Percentiles rank a stretch among this genome's conserved stretches.
Evolutionary conservation across 2,797 vertebrate species (phyloP).

Genomic region (Sebastes aleutianus): DNA sequence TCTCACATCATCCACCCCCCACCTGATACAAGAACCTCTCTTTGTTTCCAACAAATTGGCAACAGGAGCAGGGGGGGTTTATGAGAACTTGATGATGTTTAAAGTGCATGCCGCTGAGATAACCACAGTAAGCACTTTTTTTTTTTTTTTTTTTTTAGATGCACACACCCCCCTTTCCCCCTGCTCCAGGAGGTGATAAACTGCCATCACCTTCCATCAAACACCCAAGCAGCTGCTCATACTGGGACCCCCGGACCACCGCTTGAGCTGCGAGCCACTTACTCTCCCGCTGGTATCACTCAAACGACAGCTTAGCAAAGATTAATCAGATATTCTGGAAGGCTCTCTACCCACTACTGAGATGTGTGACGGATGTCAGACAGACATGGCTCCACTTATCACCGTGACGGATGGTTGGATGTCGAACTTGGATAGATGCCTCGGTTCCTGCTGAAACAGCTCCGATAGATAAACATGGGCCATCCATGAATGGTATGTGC

Average conservation of each 20-base stretch:
- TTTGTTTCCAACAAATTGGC: slow-evolving; percentile 31
- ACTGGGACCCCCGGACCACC: slow-evolving; percentile 56
- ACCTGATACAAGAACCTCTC: slow-evolving; percentile 7
- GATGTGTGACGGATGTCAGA: slow-evolving; percentile 74
- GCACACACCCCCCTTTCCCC: neutral
- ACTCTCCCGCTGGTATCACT: slow-evolving; percentile 71
- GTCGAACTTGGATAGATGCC: slow-evolving; percentile 54
- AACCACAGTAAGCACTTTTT: neutral
- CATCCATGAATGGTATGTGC: neutral
- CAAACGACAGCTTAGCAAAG: slow-evolving; percentile 74
- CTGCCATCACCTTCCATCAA: slow-evolving; percentile 64
- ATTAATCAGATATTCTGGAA: slow-evolving; percentile 74
- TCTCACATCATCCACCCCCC: slow-evolving; percentile 8
- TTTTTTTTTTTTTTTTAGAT: neutral
- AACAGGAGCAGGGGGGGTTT: neutral
- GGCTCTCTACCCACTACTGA: slow-evolving; percentile 58
- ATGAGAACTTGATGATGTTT: slow-evolving; percentile 17
- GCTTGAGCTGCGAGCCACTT: slow-evolving; percentile 65
- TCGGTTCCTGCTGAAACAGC: slow-evolving; percentile 18
- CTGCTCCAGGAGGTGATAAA: slow-evolving; percentile 49
- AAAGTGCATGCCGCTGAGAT: neutral
- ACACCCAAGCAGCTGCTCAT: slow-evolving; percentile 56
- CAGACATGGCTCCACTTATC: slow-evolving; percentile 76
- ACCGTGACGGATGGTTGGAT: slow-evolving; percentile 62
- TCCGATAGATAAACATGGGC: slow-evolving; percentile 6